Base-by-base conservation (phyloP, 2,888 invertebrate species). In the Hydropsyche betteni region DNA sequence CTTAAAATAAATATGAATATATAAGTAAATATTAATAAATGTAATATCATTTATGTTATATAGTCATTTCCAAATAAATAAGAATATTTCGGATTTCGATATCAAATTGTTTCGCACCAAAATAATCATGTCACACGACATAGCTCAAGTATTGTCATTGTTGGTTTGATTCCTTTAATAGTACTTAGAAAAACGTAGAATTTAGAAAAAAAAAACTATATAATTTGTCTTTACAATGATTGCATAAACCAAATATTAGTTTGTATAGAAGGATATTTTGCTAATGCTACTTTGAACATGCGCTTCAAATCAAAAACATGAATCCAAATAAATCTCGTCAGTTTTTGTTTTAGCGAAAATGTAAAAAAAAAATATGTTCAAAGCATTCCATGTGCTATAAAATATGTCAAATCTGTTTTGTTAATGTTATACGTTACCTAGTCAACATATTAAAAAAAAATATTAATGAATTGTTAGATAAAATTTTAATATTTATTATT, bases 91-190 rank as follows among this genome's bases (percentile, higher is more conserved):
- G 34, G n/a, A 36, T 64, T 64, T 64, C 36, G n/a, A 34, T 3
- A 24, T 64, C 34, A 33, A 36, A 34, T 64, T 64, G 34, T 36
- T 64, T 64, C 34, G 64, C 64, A 64, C 64, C 36, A 36, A 64
- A 61, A 61, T 16, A 24, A 34, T 34, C 36, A n/a, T 64, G 36
- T 36, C 64, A 64, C 64, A 36, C 24, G 64, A 64, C 64, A 64
- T 64, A 64, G 64, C 64, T 64, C 64, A 64, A 64, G 64, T 34
- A 64, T 64, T 64, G 24, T 12, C 64, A 61, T 61, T 16, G 61
- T 61, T 33, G 34, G 36, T 64, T 64, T 64, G 64, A 64, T 64
- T 64, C 64, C 64, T 64, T 64, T 64, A 33, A 64, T 64, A 64
- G 34, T 64, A 7, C 7, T 64, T 64, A 8, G 34, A 36, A 64